Conservation (phyloP, 1,140 invertebrate genomes). For the Planococcus citri region DNA sequence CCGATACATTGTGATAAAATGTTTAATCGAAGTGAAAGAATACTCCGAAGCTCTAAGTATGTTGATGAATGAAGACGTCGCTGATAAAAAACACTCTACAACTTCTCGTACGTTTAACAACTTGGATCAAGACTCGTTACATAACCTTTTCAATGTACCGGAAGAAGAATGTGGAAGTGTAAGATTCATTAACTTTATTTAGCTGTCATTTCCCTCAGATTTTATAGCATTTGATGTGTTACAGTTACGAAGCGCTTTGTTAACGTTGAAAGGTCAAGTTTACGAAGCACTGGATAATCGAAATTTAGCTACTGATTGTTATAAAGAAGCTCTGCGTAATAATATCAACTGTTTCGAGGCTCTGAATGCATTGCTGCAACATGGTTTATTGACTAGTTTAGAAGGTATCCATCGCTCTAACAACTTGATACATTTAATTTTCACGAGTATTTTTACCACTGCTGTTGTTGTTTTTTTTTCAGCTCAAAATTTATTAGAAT, state of each 20-base stretch:
- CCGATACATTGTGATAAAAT: conserved; percentile 69
- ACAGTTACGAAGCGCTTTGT: conserved; percentile 65
- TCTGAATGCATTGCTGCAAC: conserved; percentile 74
- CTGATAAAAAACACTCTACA: background rate
- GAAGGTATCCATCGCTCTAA: conserved; percentile 51
- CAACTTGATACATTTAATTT: background rate
- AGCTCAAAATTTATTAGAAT: conserved; percentile 17
- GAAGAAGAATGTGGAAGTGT: conserved; percentile 21
- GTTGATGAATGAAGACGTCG: background rate
- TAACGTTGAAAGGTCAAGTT: conserved; percentile 72
- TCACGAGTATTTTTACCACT: background rate
- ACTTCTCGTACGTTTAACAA: background rate
- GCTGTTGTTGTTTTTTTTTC: background rate
- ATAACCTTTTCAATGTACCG: background rate
- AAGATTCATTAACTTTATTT: conserved; percentile 23
- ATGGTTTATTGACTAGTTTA: conserved; percentile 78
- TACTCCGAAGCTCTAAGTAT: conserved; percentile 27
- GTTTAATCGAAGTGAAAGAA: conserved; percentile 55
- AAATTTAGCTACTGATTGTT: conserved; percentile 71
- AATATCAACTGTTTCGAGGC: conserved; percentile 89
- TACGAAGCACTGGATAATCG: conserved; percentile 82
- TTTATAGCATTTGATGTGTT: conserved; percentile 31
- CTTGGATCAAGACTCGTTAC: background rate
- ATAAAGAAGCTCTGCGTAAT: conserved; percentile 64
- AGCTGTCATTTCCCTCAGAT: too few relatives aligned